Percentiles rank a stretch among this genome's conserved stretches.
Evolutionary conservation across 2,888 invertebrate species (phyloP).

Genomic region (Lochmaea capreae): DNA sequence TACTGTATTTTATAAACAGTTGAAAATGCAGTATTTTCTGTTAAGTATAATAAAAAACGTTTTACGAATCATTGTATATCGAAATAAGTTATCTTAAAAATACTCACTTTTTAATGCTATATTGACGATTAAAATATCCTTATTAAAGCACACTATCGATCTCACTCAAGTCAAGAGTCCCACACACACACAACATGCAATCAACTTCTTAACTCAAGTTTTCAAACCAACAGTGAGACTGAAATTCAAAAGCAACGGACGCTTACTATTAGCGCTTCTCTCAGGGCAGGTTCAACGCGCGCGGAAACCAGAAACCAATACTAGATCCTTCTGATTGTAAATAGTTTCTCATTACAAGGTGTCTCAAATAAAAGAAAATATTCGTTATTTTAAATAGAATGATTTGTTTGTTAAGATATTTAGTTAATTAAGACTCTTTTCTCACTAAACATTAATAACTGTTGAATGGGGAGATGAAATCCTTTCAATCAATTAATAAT

Average conservation of each 20-base stretch:
- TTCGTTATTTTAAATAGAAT: too few species aligned
- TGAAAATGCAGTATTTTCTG: too few species aligned
- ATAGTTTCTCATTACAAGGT: not conserved
- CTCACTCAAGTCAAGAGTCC: not conserved
- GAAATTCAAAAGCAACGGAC: not conserved
- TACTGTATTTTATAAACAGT: too few species aligned
- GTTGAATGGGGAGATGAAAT: too few species aligned
- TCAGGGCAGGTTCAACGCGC: not conserved
- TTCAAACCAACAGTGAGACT: not conserved
- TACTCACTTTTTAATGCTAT: not conserved
- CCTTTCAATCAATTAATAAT: too few species aligned
- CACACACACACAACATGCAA: not conserved
- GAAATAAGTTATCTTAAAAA: too few species aligned
- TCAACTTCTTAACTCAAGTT: not conserved
- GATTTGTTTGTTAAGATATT: too few species aligned
- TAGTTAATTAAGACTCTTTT: too few species aligned
- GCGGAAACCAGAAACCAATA: not conserved
- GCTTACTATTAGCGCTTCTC: not conserved
- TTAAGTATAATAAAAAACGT: too few species aligned
- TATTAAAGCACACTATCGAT: conserved; percentile 23
- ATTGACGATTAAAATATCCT: conserved; percentile 15
- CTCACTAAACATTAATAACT: too few species aligned
- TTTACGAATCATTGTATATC: too few species aligned
- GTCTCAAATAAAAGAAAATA: not conserved
- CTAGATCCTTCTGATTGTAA: not conserved